Evolutionary conservation across 2,797 vertebrate species (phyloP), one percentile per base, ranked within the genome.

Genomic region (Hyperoplus lanceolatus): DNA sequence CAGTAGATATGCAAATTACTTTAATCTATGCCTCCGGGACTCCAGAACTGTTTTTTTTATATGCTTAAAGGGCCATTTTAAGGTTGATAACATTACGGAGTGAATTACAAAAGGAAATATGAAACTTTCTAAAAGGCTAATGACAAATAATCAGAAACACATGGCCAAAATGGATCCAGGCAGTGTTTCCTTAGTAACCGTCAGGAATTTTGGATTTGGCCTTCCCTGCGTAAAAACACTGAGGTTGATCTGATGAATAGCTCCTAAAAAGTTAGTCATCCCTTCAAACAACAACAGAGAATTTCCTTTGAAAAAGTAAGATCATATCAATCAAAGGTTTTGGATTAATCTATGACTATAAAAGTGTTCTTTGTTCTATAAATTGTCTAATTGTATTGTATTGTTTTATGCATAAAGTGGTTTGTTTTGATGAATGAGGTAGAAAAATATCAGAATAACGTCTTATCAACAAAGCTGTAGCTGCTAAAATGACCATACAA

Each of bases 1-100:
- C 29, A 51, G 61, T 51, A 36, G 45, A 60, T 49, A 87, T 71
- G 77, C 76, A 85, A 88, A 87, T 51, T 0, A 16, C 16, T 49
- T 2, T 45, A 70, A 79, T 83, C 70, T 76, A 18, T 57, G 77
- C 55, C 50, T 59, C 66, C 69, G 5, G 29, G 64, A 69, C 62
- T 68, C 54, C 48, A 56, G 8, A 51, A 73, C 56, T 57, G 42
- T 75, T 81, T 73, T 21, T 55, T 57, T 61, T 57, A 82, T 85
- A 88, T 77, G 59, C 68, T 71, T 82, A 68, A 18, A 72, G 42
- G 50, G 43, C 39, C 42, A 12, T 63, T 81, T 76, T 57, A 38
- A 54, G 45, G 57, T 43, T 45, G 18, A 43, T 70, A 46, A 48
- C 16, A 49, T 57, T 3, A 46, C 56, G 60, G 36, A 41, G 45